Evolutionary conservation across 2,888 invertebrate species (phyloP).

Genomic region (Temnothorax unifasciatus): DNA sequence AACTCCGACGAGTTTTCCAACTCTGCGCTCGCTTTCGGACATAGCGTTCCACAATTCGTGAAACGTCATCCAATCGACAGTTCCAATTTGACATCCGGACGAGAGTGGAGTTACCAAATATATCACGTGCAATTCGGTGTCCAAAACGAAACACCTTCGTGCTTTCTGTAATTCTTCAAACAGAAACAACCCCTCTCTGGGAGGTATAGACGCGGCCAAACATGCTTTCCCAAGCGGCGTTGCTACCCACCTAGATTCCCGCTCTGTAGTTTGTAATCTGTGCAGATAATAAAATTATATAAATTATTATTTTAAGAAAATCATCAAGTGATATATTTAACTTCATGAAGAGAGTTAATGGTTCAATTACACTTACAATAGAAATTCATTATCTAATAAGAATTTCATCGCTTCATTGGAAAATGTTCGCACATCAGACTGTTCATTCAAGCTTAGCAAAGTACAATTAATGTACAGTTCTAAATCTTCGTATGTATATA

Average conservation of each 20-base stretch:
- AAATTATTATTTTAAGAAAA: slow-evolving; percentile 23
- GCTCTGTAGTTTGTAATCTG: slow-evolving; percentile 74
- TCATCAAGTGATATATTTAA: slow-evolving; percentile 7
- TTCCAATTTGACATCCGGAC: slow-evolving; percentile 92
- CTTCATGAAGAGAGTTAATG: background rate
- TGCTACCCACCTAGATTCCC: slow-evolving; percentile 88
- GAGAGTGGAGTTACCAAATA: slow-evolving; percentile 98
- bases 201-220: slow-evolving; percentile 96
- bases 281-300: background rate
- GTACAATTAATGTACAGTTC: slow-evolving; percentile 93
- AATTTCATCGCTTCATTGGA: slow-evolving; percentile 90
- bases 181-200: slow-evolving; percentile 95
- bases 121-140: slow-evolving; percentile 97
- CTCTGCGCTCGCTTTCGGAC: slow-evolving; percentile 92
- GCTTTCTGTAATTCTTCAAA: slow-evolving; percentile 97
- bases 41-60: slow-evolving; percentile 94
- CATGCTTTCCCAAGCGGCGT: slow-evolving; percentile 97
- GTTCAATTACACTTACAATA: slow-evolving; percentile 85
- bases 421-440: slow-evolving; percentile 80
- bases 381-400: slow-evolving; percentile 93
- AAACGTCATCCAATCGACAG: slow-evolving; percentile 93
- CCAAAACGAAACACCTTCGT: slow-evolving; percentile 95
- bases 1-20: slow-evolving; percentile 96
- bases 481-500: slow-evolving; percentile 91
- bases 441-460: slow-evolving; percentile 85